Evolutionary conservation across 2,113 vertebrate genomes (phyloP), one percentile per base, ranked within the genome.

Genomic region (Guaruba guarouba): DNA sequence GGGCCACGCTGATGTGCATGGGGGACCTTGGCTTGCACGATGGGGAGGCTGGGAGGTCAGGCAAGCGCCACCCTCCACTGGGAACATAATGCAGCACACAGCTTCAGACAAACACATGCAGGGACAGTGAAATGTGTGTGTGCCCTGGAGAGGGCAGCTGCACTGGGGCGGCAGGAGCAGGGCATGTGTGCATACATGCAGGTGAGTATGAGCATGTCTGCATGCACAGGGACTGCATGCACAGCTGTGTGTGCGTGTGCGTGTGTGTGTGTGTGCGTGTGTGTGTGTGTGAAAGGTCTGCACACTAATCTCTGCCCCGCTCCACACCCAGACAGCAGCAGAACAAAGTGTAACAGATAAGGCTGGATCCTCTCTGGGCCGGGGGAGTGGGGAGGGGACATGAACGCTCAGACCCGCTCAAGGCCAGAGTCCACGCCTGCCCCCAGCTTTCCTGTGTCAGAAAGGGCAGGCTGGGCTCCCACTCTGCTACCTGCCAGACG

Each of bases 331-430:
- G 94, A 93, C 97, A 96, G 87, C 91, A 89, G 59, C 68, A 91
- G 97, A 97, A 95, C 91, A 93, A 98, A 98, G 97, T 92, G 91
- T 91, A 95, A 97, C 82, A 96, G 96, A 96, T 95, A 96, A 95
- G 74, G 82, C 77, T 4, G 59, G 85, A 93, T 97, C 80, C 77
- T 90, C 93, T 94, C 82, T 4, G 14, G 31, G 39, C 57, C 46
- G 77, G 75, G 46, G 71, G 63, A 94, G 74, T 8, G 19, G 82
- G 71, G 88, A 92, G 54, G 70, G 68, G 27, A 96, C 77, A 64
- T 66, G 66, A 92, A 96, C 73, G 0, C 68, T 52, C 82, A 84
- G 84, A 95, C 79, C 88, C 86, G 63, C 80, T 94, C 95, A 95
- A 94, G 92, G 92, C 68, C 97, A 86, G 85, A 96, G 96, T 97